Evolutionary conservation across 2,797 vertebrate genomes (phyloP).

Genomic region (Carcharodon carcharias): DNA sequence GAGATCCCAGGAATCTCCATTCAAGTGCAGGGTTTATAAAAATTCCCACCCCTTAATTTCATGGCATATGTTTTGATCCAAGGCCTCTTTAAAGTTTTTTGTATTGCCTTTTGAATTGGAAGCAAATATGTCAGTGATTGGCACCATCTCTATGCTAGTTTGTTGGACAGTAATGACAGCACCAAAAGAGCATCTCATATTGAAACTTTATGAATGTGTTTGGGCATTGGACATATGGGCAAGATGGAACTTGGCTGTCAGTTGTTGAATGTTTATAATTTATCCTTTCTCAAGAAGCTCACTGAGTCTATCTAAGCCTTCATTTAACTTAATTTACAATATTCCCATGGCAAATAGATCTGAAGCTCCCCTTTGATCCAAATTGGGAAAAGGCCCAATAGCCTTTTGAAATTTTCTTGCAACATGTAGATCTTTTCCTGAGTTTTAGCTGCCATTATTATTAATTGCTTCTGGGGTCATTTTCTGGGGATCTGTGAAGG

Average conservation of each 20-base stretch:
- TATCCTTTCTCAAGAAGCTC: neutral
- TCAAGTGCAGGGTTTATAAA: neutral
- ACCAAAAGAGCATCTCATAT: neutral
- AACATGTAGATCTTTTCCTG: too few relatives aligned
- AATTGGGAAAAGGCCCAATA: too few relatives aligned
- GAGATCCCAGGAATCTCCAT: neutral
- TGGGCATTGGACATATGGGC: neutral
- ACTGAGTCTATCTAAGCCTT: neutral
- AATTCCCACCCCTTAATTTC: neutral
- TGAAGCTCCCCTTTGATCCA: neutral
- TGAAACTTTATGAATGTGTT: neutral
- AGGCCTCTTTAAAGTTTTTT: neutral
- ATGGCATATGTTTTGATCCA: neutral
- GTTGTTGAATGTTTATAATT: neutral
- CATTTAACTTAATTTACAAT: neutral
- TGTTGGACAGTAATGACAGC: neutral
- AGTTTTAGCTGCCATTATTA: neutral
- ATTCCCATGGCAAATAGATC: neutral
- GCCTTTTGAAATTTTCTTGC: too few relatives aligned
- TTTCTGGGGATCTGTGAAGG: too few relatives aligned
- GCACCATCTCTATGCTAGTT: neutral
- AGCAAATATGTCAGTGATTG: neutral
- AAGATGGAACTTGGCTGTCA: neutral
- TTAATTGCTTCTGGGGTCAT: too few relatives aligned
- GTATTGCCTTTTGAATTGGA: neutral